Conservation (phyloP, 2,888 invertebrate species). For the Achlya flavicornis region DNA sequence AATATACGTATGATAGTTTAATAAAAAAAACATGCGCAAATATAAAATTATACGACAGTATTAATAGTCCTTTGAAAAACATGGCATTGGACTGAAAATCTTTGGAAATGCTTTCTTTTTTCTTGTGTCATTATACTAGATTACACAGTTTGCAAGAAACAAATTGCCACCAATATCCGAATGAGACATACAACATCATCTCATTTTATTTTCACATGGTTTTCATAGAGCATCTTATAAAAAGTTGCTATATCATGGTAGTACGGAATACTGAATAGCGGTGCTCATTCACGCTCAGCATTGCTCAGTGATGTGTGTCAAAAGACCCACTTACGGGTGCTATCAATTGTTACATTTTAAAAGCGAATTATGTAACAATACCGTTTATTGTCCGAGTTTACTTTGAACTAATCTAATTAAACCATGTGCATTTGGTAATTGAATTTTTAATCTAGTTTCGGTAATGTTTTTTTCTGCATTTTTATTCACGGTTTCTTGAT, state of each 20-base stretch:
- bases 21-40: no score
- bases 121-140: no score
- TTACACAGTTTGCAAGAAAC: no score
- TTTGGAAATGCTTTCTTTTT: no score
- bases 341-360: constrained; percentile 13
- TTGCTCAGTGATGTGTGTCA: constrained; percentile 33
- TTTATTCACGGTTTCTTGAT: background rate
- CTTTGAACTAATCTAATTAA: background rate
- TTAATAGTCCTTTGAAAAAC: no score
- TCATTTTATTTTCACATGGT: background rate
- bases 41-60: no score
- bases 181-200: background rate
- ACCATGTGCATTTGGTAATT: background rate
- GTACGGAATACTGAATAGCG: constrained; percentile 16
- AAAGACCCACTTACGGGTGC: constrained; percentile 35
- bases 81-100: no score
- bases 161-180: no score
- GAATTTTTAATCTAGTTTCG: background rate
- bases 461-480: background rate
- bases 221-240: background rate
- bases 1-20: no score
- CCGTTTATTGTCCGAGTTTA: background rate
- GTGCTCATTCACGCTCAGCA: constrained; percentile 42
- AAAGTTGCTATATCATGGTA: background rate
- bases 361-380: constrained; percentile 1